phyloP scores from a whole-genome alignment of 1,140 invertebrate species.

The Colletes latitarsis region DNA sequence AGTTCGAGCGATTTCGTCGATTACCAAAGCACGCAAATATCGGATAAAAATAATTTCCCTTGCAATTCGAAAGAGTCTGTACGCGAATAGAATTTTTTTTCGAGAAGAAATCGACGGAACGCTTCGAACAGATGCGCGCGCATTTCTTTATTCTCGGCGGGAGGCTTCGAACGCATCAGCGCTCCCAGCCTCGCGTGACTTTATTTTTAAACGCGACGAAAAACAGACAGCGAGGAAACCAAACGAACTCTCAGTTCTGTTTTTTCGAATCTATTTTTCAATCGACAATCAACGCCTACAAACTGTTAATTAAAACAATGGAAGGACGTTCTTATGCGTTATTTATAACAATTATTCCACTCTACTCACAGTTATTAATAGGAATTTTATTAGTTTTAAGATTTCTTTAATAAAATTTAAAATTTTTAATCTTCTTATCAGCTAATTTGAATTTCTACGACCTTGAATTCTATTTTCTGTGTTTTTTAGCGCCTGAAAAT shows the following conservation, averaged over 20 bases:
- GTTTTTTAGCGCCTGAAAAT: no score
- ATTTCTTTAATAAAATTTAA: no score
- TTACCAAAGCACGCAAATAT: neutral
- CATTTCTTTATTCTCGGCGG: slow-evolving; percentile 31
- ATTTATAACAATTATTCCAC: neutral
- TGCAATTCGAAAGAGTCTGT: no score
- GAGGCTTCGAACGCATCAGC: slow-evolving; percentile 29
- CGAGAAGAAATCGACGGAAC: neutral
- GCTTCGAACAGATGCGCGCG: neutral
- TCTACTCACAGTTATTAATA: neutral
- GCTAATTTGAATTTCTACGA: no score
- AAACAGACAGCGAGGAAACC: slow-evolving; percentile 15
- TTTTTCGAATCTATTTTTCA: slow-evolving; percentile 9
- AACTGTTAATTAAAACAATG: neutral
- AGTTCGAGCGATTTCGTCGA: neutral
- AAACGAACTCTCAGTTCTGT: neutral
- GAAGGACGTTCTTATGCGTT: neutral
- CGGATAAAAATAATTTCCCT: neutral
- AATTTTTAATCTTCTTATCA: no score
- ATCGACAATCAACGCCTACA: neutral
- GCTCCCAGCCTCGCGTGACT: slow-evolving; percentile 21
- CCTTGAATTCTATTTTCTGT: no score
- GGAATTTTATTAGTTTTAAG: no score
- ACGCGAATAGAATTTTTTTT: no score
- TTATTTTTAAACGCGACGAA: slow-evolving; percentile 51